phyloP scores from a whole-genome alignment of 2,888 invertebrate genomes.

The Sicus ferrugineus region DNA sequence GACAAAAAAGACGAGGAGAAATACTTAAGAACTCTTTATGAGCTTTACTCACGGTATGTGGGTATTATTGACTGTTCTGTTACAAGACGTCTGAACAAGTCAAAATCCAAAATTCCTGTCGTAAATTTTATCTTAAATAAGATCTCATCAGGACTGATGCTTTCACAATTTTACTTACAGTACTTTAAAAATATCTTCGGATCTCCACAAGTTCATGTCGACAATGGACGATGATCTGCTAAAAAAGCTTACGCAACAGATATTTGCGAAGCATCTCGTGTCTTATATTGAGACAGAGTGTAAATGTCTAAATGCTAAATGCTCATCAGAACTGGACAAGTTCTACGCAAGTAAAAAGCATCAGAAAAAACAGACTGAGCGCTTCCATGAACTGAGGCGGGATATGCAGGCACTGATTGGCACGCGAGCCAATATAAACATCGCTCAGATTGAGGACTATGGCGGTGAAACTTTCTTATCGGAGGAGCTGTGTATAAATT shows the following conservation, averaged over 20 bases:
- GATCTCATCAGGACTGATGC: not conserved
- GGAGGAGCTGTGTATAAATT: conserved; percentile 89
- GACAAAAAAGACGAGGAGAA: conserved; percentile 85
- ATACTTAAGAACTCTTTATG: conserved; percentile 87
- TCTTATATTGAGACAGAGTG: conserved; percentile 82
- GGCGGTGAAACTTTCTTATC: conserved; percentile 97
- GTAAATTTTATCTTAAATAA: not conserved
- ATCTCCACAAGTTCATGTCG: conserved; percentile 78
- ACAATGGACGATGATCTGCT: conserved; percentile 82
- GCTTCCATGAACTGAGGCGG: conserved; percentile 89
- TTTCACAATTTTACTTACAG: conserved; percentile 66
- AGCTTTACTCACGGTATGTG: conserved; percentile 83
- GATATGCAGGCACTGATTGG: conserved; percentile 95
- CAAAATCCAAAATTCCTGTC: not conserved
- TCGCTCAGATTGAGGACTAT: conserved; percentile 93
- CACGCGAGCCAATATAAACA: conserved; percentile 89
- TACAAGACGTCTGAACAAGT: not conserved
- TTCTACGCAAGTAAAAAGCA: conserved; percentile 95
- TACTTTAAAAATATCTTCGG: conserved; percentile 77
- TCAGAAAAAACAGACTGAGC: conserved; percentile 90
- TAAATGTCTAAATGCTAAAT: conserved; percentile 80
- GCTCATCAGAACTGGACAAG: conserved; percentile 76
- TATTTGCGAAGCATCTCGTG: conserved; percentile 81
- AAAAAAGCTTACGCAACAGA: conserved; percentile 78
- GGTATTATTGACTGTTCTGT: conserved; percentile 40